These are phyloP conservation scores for Phallusia fumigata DNA, from an alignment of 23 tunicate species.

Conservation along the genomic window DNA sequence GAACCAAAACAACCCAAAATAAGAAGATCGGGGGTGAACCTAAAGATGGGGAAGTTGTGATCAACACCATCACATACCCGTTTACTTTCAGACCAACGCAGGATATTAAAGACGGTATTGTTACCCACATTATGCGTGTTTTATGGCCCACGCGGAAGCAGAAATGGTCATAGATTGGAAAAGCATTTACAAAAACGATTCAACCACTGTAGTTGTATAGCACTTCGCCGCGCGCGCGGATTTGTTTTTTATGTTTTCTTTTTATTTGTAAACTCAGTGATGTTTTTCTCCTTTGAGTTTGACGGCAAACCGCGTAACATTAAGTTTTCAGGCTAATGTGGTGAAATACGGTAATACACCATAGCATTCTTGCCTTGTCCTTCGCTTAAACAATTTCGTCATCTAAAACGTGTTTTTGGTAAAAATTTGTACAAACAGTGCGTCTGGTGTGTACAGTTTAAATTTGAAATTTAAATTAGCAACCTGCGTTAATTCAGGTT, in stretches of 20 bases:
- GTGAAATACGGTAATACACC: no score
- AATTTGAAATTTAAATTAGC: no score
- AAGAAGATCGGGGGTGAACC: background rate
- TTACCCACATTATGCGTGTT: background rate
- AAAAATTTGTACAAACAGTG: no score
- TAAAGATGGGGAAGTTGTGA: background rate
- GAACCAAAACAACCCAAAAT: background rate
- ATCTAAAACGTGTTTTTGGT: no score
- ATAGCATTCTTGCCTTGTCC: no score
- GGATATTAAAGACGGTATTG: background rate
- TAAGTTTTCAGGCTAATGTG: no score
- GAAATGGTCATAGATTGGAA: background rate
- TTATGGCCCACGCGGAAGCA: background rate
- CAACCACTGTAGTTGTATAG: constrained; percentile 2
- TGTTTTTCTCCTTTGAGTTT: no score
- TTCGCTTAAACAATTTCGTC: no score
- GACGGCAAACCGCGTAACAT: no score
- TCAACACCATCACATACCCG: background rate
- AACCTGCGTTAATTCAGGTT: no score
- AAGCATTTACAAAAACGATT: background rate
- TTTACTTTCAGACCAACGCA: background rate
- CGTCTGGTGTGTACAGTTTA: no score
- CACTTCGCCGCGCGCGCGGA: background rate
- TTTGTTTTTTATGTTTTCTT: background rate
- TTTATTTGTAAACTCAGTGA: no score